phyloP scores from a whole-genome alignment of 1,140 invertebrate genomes.

The Eupristina koningsbergeri region DNA sequence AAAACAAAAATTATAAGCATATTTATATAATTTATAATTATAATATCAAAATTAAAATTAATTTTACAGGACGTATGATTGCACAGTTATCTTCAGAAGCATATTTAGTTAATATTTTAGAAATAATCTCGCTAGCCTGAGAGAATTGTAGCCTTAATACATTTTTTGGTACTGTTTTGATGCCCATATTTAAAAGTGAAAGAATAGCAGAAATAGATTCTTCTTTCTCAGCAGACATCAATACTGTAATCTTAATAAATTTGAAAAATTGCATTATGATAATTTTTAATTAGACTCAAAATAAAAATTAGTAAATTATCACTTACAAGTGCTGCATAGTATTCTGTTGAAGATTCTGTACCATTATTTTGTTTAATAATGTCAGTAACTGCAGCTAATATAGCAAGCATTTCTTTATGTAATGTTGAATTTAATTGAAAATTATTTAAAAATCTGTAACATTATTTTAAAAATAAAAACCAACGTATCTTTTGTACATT shows the following conservation, averaged over 20 bases:
- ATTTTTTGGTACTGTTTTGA: constrained; percentile 85
- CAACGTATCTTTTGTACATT: not conserved
- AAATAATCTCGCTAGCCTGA: constrained; percentile 80
- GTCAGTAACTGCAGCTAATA: constrained; percentile 92
- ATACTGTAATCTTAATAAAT: constrained; percentile 80
- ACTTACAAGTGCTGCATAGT: constrained; percentile 90
- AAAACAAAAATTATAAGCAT: not conserved
- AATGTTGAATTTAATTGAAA: constrained; percentile 86
- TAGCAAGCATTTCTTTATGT: constrained; percentile 95
- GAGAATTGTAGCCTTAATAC: constrained; percentile 86
- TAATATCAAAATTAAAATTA: constrained; percentile 6
- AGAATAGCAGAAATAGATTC: constrained; percentile 83
- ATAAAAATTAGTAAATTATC: not conserved
- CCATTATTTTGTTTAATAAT: constrained; percentile 92
- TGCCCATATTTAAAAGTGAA: constrained; percentile 87
- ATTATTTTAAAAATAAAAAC: not conserved
- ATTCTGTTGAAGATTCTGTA: constrained; percentile 90
- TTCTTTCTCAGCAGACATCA: constrained; percentile 80
- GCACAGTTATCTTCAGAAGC: constrained; percentile 80
- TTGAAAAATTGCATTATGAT: not conserved
- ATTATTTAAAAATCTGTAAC: constrained; percentile 78
- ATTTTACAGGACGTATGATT: constrained; percentile 78
- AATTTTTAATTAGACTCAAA: not conserved
- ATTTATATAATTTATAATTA: not conserved
- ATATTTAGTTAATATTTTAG: constrained; percentile 82